These are phyloP conservation scores for Hyalella azteca DNA, from an alignment of 2,888 invertebrate species.

Conservation along the genomic window DNA sequence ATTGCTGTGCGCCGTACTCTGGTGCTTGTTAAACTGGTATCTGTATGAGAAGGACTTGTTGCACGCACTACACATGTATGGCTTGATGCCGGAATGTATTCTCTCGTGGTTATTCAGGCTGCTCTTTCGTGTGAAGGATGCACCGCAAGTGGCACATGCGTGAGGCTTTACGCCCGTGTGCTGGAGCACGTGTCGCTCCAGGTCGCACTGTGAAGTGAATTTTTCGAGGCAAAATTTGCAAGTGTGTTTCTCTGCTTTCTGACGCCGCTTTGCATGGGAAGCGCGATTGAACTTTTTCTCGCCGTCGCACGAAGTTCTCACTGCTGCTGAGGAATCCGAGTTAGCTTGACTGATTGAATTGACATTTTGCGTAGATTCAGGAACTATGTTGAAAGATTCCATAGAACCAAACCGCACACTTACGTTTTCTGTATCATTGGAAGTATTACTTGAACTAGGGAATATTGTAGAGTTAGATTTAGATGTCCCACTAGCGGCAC, in stretches of 20 bases:
- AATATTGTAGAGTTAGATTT: too few relatives aligned
- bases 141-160: conserved; percentile 48
- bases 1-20: neutral
- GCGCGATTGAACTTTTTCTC: neutral
- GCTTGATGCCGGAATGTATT: conserved; percentile 56
- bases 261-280: neutral
- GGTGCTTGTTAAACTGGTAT: conserved; percentile 51
- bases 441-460: too few relatives aligned
- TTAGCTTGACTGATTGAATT: too few relatives aligned
- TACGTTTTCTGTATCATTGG: too few relatives aligned
- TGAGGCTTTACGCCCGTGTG: conserved; percentile 57
- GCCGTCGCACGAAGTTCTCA: neutral
- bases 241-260: conserved; percentile 16
- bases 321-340: too few relatives aligned
- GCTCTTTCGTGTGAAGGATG: conserved; percentile 56
- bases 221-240: conserved; percentile 48
- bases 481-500: too few relatives aligned
- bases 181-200: conserved; percentile 49
- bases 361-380: too few relatives aligned
- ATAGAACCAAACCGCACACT: too few relatives aligned
- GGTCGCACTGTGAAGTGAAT: conserved; percentile 53
- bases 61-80: conserved; percentile 50
- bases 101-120: conserved; percentile 56
- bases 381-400: too few relatives aligned
- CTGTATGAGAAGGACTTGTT: conserved; percentile 49